Conservation (phyloP, 2,888 invertebrate genomes). For the Thecocarcelia acutangulata region DNA sequence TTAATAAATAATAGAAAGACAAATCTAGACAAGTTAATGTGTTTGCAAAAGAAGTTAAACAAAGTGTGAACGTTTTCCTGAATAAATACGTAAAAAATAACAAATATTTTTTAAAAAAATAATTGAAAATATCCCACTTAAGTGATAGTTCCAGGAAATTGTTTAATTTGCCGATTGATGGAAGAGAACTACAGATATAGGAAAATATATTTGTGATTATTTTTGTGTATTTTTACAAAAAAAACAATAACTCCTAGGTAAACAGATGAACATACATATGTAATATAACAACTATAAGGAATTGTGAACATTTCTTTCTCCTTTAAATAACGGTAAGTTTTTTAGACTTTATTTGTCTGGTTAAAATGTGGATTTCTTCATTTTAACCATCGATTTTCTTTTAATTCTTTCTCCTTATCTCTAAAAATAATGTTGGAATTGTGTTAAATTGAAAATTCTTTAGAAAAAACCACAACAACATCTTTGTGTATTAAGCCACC, state of each 20-base stretch:
- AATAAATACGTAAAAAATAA: slow-evolving; percentile 8
- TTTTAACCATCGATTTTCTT: slow-evolving; percentile 18
- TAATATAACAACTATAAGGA: slow-evolving; percentile 41
- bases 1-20: slow-evolving; percentile 31
- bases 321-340: slow-evolving; percentile 66
- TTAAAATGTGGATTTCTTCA: too few relatives aligned
- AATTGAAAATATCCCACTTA: slow-evolving; percentile 29
- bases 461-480: slow-evolving; percentile 22
- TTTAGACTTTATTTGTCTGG: not conserved
- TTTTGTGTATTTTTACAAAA: slow-evolving; percentile 7
- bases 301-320: slow-evolving; percentile 31
- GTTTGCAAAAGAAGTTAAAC: slow-evolving; percentile 41
- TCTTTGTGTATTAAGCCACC: slow-evolving; percentile 27
- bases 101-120: slow-evolving; percentile 4
- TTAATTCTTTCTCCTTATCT: slow-evolving; percentile 7
- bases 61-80: slow-evolving; percentile 26
- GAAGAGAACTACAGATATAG: slow-evolving; percentile 3
- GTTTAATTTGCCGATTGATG: slow-evolving; percentile 6
- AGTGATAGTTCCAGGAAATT: slow-evolving; percentile 42
- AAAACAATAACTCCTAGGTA: not conserved
- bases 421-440: slow-evolving; percentile 7
- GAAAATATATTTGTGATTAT: slow-evolving; percentile 22
- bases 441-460: slow-evolving; percentile 17
- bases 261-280: slow-evolving; percentile 11
- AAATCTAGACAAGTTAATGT: slow-evolving; percentile 50